A percentile compares a stretch with the other conserved stretches of the same genome.
phyloP scores from a whole-genome alignment of 2,888 invertebrate genomes.

The Cerceris ruficornis region DNA sequence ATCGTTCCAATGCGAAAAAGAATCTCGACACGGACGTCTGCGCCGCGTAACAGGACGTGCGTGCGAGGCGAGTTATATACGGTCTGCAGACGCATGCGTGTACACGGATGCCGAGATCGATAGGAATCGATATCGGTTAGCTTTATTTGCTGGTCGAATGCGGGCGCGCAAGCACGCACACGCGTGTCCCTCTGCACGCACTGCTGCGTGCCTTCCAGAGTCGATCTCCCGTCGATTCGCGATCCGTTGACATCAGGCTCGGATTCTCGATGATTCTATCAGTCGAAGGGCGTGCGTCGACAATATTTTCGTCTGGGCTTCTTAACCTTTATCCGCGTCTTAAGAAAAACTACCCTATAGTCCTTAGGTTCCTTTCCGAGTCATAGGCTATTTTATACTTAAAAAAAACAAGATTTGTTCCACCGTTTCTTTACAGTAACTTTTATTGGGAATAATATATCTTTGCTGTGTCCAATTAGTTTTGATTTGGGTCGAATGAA shows the following conservation, averaged over 20 bases:
- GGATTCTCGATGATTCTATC: slow-evolving; percentile 22
- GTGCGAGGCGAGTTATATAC: slow-evolving; percentile 20
- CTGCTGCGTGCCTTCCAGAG: slow-evolving; percentile 20
- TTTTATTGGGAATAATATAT: no score
- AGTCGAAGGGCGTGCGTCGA: no score
- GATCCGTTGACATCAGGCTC: slow-evolving; percentile 24
- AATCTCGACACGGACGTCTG: slow-evolving; percentile 25
- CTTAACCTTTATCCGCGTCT: no score
- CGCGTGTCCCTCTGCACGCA: slow-evolving; percentile 23
- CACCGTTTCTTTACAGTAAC: no score
- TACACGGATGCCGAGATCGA: slow-evolving; percentile 46
- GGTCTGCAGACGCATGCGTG: slow-evolving; percentile 25
- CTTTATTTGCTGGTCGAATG: slow-evolving; percentile 48
- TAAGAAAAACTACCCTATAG: no score
- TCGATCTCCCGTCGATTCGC: slow-evolving; percentile 36
- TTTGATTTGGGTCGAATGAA: no score
- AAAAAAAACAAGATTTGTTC: no score
- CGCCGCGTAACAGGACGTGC: slow-evolving; percentile 14
- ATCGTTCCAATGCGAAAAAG: slow-evolving; percentile 1
- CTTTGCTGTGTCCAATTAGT: no score
- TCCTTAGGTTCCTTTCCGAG: no score
- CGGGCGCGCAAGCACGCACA: slow-evolving; percentile 20
- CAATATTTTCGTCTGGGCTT: no score
- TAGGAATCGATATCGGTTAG: slow-evolving; percentile 45
- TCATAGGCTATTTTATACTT: no score